These are phyloP conservation scores for Nymphalis io DNA, from an alignment of 1,140 invertebrate genomes.

Conservation along the genomic window DNA sequence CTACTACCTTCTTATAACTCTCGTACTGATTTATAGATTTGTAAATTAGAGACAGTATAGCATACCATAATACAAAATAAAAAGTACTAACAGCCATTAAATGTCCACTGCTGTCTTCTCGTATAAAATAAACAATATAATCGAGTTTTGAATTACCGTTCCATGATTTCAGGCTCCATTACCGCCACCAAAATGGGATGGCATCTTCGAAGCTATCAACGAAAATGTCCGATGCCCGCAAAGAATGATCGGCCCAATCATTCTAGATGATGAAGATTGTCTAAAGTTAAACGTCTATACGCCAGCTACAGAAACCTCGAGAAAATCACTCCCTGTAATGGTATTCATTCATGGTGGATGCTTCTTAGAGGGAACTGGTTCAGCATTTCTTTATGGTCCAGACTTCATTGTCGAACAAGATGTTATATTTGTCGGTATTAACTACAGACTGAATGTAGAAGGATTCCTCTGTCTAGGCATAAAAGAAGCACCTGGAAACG, in stretches of 20 bases:
- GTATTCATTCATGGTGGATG: constrained; percentile 85
- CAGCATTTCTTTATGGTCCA: constrained; percentile 80
- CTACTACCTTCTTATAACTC: too few relatives aligned
- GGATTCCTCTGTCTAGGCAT: constrained; percentile 84
- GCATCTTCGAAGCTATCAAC: constrained; percentile 75
- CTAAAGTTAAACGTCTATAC: constrained; percentile 91
- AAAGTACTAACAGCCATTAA: too few relatives aligned
- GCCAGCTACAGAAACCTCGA: constrained; percentile 67
- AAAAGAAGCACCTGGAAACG: constrained; percentile 82
- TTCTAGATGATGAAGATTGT: constrained; percentile 87
- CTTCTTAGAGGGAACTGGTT: constrained; percentile 81
- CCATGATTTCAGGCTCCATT: constrained; percentile 74
- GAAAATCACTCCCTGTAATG: constrained; percentile 80
- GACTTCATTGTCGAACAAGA: constrained; percentile 84
- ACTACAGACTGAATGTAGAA: constrained; percentile 84
- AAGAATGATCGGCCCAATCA: constrained; percentile 45
- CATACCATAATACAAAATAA: too few relatives aligned
- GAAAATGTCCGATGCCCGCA: constrained; percentile 69
- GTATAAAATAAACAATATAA: too few relatives aligned
- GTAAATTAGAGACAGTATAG: too few relatives aligned
- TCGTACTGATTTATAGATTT: too few relatives aligned
- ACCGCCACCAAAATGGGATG: constrained; percentile 75
- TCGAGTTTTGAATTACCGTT: background rate
- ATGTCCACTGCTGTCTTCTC: too few relatives aligned
- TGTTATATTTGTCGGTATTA: constrained; percentile 85